A percentile compares a stretch with the other conserved stretches of the same genome.
phyloP scores from a whole-genome alignment of 2,113 vertebrate genomes.

The Vireo altiloquus region DNA sequence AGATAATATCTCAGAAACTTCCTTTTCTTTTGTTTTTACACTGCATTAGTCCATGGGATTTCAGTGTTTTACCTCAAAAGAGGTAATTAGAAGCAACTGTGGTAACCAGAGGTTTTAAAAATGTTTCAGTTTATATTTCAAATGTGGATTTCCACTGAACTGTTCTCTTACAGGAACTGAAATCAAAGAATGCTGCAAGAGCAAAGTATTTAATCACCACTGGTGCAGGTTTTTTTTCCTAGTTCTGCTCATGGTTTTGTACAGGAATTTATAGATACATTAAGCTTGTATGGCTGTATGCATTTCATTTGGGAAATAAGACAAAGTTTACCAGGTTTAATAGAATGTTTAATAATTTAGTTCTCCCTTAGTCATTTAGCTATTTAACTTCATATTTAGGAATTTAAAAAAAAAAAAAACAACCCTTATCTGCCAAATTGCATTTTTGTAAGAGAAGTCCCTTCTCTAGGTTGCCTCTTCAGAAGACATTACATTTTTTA shows the following conservation, averaged over 20 bases:
- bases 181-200: background rate
- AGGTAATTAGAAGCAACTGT: background rate
- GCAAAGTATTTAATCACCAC: background rate
- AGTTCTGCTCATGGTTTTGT: background rate
- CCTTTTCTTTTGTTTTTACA: background rate
- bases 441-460: background rate
- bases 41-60: background rate
- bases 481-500: background rate
- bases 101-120: background rate
- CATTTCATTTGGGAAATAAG: background rate
- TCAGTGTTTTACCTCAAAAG: background rate
- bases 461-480: background rate
- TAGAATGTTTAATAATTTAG: background rate
- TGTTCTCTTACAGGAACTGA: background rate
- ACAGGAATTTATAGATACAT: background rate
- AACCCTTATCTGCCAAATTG: background rate
- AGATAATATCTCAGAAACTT: background rate
- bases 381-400: background rate
- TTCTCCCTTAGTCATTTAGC: background rate
- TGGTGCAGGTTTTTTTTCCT: background rate
- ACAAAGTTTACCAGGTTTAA: background rate
- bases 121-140: background rate
- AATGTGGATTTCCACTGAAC: background rate
- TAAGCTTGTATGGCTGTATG: background rate
- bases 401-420: background rate